These are phyloP conservation scores for Magallana angulata DNA, from an alignment of 1,140 invertebrate species.

Conservation along the genomic window DNA sequence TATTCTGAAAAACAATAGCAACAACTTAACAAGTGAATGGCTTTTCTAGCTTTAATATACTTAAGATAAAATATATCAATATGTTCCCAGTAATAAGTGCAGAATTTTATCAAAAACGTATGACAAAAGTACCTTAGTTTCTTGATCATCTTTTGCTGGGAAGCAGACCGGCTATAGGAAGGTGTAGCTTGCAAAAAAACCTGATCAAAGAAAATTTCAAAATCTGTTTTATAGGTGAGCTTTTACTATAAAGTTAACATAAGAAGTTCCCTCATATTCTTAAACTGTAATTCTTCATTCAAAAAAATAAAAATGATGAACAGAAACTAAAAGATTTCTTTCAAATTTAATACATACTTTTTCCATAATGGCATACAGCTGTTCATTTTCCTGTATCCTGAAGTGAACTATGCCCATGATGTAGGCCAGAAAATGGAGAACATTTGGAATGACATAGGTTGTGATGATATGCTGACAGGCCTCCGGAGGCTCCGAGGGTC, in stretches of 20 bases:
- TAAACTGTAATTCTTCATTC: too few species aligned
- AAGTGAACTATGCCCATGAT: constrained; percentile 89
- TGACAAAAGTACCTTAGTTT: constrained; percentile 68
- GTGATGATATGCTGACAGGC: constrained; percentile 81
- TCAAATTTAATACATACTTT: constrained; percentile 84
- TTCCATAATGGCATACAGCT: constrained; percentile 93
- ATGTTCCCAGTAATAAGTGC: too few species aligned
- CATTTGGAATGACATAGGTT: constrained; percentile 88
- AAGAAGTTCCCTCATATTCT: too few species aligned
- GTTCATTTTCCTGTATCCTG: constrained; percentile 90
- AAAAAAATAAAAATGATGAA: background rate
- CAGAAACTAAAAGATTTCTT: background rate
- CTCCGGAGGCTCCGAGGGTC: constrained; percentile 1
- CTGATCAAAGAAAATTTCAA: constrained; percentile 77
- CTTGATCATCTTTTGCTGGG: constrained; percentile 73
- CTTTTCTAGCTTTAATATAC: background rate
- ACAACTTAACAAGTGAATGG: background rate
- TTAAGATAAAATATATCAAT: background rate
- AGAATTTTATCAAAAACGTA: too few species aligned
- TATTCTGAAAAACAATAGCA: constrained; percentile 57
- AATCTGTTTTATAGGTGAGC: background rate
- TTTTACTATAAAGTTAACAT: too few species aligned
- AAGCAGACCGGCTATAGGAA: constrained; percentile 68
- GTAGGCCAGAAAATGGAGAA: constrained; percentile 88
- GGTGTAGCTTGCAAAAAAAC: constrained; percentile 87